Conservation (phyloP, 2,797 vertebrate genomes). For the Pseudomugil gertrudae region DNA sequence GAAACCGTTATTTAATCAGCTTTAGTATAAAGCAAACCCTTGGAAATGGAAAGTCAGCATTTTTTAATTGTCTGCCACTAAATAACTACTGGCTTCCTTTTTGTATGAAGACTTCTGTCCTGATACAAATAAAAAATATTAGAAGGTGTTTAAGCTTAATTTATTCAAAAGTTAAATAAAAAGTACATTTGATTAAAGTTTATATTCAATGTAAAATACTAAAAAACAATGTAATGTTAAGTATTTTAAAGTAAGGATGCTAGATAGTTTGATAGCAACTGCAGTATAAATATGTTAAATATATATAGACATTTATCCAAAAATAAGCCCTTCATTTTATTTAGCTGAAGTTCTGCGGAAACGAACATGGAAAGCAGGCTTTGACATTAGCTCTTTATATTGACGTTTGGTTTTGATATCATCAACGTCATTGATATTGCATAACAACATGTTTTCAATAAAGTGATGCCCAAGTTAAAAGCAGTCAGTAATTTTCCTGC, state of each 20-base stretch:
- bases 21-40: constrained; percentile 11
- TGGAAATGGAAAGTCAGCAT: constrained; percentile 12
- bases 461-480: background rate
- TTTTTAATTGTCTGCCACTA: background rate
- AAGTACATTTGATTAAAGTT: background rate
- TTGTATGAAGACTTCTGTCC: background rate
- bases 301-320: background rate
- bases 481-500: background rate
- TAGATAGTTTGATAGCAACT: background rate
- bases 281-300: background rate
- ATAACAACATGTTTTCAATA: background rate
- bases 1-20: constrained; percentile 13
- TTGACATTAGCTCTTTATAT: background rate
- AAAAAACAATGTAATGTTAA: background rate
- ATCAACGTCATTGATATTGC: background rate
- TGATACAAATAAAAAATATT: background rate
- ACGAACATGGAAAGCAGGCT: background rate
- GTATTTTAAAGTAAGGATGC: background rate
- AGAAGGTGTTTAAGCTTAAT: background rate
- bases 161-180: background rate
- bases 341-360: too few species aligned
- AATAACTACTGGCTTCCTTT: background rate
- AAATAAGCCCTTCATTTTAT: too few species aligned
- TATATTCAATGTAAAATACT: background rate
- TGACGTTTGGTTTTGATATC: background rate